phyloP scores from a whole-genome alignment of 2,113 vertebrate genomes.

The Sterna hirundo region DNA sequence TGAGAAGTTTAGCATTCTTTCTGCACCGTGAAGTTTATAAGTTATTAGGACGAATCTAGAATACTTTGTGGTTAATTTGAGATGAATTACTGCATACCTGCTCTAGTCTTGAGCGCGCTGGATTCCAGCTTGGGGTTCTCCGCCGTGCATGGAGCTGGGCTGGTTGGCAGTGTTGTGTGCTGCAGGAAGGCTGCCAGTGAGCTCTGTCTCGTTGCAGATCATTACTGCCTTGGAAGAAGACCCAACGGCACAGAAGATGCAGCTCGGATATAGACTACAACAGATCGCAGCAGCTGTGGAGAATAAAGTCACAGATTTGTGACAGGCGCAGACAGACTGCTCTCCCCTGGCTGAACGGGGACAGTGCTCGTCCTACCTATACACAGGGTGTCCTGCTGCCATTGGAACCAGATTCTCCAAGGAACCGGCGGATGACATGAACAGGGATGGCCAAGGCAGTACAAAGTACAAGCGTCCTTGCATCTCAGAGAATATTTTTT shows the following conservation, averaged over 20 bases:
- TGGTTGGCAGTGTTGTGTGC: not conserved
- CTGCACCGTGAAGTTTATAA: not conserved
- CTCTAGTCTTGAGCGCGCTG: not conserved
- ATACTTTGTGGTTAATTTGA: not conserved
- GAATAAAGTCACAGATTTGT: slow-evolving; percentile 98
- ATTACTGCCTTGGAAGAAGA: slow-evolving; percentile 95
- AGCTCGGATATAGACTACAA: slow-evolving; percentile 94
- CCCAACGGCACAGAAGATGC: slow-evolving; percentile 96
- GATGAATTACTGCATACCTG: not conserved
- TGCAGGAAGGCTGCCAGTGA: not conserved
- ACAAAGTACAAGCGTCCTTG: slow-evolving; percentile 51
- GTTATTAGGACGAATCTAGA: not conserved
- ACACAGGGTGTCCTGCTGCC: slow-evolving; percentile 46
- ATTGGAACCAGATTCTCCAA: slow-evolving; percentile 17
- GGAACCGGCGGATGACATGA: not conserved
- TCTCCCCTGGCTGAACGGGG: slow-evolving; percentile 15
- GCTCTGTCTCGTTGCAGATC: slow-evolving; percentile 80
- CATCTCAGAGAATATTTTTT: slow-evolving; percentile 70
- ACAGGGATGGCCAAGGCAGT: slow-evolving; percentile 37
- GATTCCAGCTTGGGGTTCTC: not conserved
- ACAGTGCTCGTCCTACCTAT: slow-evolving; percentile 1
- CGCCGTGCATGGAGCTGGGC: not conserved
- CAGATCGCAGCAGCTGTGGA: slow-evolving; percentile 97
- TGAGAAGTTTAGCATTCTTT: not conserved
- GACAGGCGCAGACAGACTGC: slow-evolving; percentile 68